Conservation (phyloP, 2,113 vertebrate species). For the Speoplatyrhinus poulsoni region DNA sequence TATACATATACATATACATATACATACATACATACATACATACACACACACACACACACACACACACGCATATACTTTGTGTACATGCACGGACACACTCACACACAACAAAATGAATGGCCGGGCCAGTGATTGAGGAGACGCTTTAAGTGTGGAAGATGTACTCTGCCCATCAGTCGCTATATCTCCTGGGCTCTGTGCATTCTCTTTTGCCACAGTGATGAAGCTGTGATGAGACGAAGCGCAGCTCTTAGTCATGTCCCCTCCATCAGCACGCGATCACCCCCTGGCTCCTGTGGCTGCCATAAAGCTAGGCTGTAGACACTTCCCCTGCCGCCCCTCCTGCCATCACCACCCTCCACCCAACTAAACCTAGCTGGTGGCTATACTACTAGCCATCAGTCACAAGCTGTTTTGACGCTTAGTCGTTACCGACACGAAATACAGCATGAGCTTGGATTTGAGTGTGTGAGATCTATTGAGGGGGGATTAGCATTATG, state of each 20-base stretch:
- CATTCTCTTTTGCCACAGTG: slow-evolving; percentile 39
- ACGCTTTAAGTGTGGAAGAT: slow-evolving; percentile 49
- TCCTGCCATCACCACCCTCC: not conserved
- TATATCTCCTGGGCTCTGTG: slow-evolving; percentile 47
- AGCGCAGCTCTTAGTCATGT: slow-evolving; percentile 55
- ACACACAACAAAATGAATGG: slow-evolving; percentile 52
- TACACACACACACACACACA: too few relatives aligned
- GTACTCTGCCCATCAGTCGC: slow-evolving; percentile 41
- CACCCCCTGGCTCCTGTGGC: slow-evolving; percentile 45
- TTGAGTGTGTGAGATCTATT: not conserved
- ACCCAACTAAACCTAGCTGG: slow-evolving; percentile 22
- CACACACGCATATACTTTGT: too few relatives aligned
- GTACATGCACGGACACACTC: slow-evolving; percentile 11
- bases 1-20: too few relatives aligned
- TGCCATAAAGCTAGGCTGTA: slow-evolving; percentile 39
- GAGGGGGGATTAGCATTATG: too few relatives aligned
- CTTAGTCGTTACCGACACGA: slow-evolving; percentile 5
- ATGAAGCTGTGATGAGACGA: slow-evolving; percentile 63
- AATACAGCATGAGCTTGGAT: slow-evolving; percentile 20
- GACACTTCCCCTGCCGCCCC: slow-evolving; percentile 5
- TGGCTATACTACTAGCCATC: slow-evolving; percentile 48
- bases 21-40: too few relatives aligned
- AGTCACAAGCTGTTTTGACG: slow-evolving; percentile 15
- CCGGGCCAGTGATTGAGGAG: slow-evolving; percentile 30
- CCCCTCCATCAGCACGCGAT: slow-evolving; percentile 43